A percentile compares a stretch with the other conserved stretches of the same genome.
Conservation (phyloP, 2,888 invertebrate genomes). For the Caenorhabditis becei region DNA sequence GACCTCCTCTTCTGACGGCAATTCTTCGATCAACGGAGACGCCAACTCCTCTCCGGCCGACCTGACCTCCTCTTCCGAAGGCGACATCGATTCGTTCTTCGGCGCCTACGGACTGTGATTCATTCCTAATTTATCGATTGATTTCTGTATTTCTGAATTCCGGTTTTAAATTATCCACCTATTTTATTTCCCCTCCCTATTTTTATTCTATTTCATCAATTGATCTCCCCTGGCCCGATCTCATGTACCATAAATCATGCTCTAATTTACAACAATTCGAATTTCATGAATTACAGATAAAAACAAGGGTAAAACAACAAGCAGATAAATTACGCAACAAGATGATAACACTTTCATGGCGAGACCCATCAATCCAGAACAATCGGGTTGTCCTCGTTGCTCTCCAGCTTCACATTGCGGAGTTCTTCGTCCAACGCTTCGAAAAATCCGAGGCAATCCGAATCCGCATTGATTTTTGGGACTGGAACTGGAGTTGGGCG, state of each 20-base stretch:
- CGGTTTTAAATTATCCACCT: background rate
- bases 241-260: background rate
- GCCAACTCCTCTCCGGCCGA: background rate
- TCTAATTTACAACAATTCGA: background rate
- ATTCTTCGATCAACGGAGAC: slow-evolving; percentile 2
- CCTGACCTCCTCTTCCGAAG: background rate
- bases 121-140: no score
- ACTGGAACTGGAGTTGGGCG: no score
- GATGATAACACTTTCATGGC: no score
- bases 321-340: no score
- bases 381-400: no score
- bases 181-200: background rate
- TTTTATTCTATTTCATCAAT: background rate
- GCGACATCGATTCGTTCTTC: background rate
- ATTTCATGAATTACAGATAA: no score
- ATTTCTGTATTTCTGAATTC: background rate
- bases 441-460: no score
- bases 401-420: no score
- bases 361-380: no score
- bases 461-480: no score
- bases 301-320: no score
- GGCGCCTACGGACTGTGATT: background rate
- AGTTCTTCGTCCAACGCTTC: no score
- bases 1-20: background rate
- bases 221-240: background rate